Evolutionary conservation across 2,113 vertebrate genomes (phyloP).

Genomic region (Synchiropus splendidus): DNA sequence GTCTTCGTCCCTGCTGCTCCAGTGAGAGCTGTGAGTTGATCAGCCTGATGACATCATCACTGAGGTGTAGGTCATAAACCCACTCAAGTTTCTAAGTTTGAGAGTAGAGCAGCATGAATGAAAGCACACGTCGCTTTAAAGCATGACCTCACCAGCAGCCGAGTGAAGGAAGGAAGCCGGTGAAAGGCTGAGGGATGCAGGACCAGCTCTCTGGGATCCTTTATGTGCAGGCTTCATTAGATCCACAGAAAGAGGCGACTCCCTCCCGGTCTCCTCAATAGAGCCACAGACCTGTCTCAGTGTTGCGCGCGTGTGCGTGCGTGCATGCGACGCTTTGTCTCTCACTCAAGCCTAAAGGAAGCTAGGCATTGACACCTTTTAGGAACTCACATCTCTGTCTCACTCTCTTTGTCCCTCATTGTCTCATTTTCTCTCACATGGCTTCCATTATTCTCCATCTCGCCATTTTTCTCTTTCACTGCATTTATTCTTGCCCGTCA

Average conservation of each 20-base stretch:
- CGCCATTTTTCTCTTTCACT: constrained; percentile 13
- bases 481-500: constrained; percentile 10
- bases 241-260: constrained; percentile 60
- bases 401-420: constrained; percentile 29
- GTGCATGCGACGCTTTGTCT: constrained; percentile 40
- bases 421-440: constrained; percentile 25
- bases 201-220: constrained; percentile 48
- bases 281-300: constrained; percentile 59
- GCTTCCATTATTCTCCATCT: constrained; percentile 32
- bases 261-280: constrained; percentile 56
- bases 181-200: constrained; percentile 52
- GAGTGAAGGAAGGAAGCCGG: constrained; percentile 53
- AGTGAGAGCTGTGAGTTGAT: too few relatives aligned
- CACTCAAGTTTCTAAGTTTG: too few relatives aligned
- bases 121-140: too few relatives aligned
- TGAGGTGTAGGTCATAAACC: too few relatives aligned
- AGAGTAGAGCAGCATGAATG: not conserved
- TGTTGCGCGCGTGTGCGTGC: constrained; percentile 27
- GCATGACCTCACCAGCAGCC: constrained; percentile 18
- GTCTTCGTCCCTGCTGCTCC: too few relatives aligned
- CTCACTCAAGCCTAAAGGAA: constrained; percentile 58
- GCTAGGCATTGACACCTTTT: constrained; percentile 50
- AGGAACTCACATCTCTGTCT: constrained; percentile 32
- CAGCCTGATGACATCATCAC: too few relatives aligned
- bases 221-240: constrained; percentile 71